These are phyloP conservation scores for Poliocrania exsul DNA, from an alignment of 2,797 vertebrate genomes.

Conservation along the genomic window DNA sequence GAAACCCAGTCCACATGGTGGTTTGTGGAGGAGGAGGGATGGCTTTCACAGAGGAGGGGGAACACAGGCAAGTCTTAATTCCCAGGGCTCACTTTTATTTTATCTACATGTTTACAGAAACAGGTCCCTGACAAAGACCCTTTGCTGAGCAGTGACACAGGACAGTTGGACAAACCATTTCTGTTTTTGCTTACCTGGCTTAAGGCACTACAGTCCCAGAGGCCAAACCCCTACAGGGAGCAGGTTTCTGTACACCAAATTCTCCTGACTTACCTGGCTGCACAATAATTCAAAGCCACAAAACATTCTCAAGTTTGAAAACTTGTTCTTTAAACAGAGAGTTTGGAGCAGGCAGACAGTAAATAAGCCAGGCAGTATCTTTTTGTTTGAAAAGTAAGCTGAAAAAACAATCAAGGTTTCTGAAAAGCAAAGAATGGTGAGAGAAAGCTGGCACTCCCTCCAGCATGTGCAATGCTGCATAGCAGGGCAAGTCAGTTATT, in stretches of 20 bases:
- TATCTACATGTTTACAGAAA: not conserved
- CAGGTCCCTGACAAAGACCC: not conserved
- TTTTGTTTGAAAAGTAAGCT: not conserved
- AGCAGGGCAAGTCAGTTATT: not conserved
- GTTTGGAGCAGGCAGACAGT: not conserved
- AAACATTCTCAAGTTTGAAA: not conserved
- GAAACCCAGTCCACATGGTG: not conserved
- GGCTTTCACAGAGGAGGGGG: not conserved
- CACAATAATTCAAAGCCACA: not conserved
- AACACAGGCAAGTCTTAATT: not conserved
- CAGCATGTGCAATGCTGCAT: not conserved
- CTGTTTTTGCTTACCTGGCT: not conserved
- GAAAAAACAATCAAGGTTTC: not conserved
- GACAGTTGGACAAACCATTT: not conserved
- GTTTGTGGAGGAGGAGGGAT: rapidly evolving
- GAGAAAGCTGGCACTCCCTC: not conserved
- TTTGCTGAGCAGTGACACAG: not conserved
- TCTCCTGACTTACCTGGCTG: not conserved
- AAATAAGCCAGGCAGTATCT: not conserved
- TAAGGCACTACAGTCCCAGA: not conserved
- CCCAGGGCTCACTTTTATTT: not conserved
- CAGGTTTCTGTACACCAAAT: not conserved
- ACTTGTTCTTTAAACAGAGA: not conserved
- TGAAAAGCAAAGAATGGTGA: not conserved
- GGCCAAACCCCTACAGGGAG: rapidly evolving